Evolutionary conservation across 2,888 invertebrate genomes (phyloP).

Genomic region (Clunio marinus): DNA sequence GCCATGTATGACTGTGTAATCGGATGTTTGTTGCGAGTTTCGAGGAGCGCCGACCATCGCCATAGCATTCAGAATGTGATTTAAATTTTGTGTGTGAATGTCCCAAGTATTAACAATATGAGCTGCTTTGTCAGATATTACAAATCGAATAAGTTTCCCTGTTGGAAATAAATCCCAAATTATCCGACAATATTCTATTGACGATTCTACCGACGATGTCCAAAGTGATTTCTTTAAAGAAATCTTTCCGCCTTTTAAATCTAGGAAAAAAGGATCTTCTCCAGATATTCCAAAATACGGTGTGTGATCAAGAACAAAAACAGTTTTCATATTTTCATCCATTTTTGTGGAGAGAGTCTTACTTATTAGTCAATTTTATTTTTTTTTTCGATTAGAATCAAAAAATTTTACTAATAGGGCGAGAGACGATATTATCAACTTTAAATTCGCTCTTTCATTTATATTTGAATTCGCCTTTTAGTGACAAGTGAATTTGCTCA

Average conservation of each 20-base stretch:
- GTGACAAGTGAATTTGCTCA: neutral
- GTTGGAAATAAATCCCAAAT: conserved; percentile 96
- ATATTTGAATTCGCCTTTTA: too few species aligned
- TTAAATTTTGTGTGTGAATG: conserved; percentile 75
- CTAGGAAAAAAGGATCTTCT: conserved; percentile 57
- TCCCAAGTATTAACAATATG: conserved; percentile 84
- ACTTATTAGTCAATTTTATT: neutral
- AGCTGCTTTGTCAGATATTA: conserved; percentile 81
- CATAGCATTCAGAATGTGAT: conserved; percentile 78
- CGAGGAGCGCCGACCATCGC: conserved; percentile 75
- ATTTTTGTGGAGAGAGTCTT: neutral
- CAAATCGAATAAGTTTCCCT: conserved; percentile 79
- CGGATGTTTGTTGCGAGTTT: conserved; percentile 54
- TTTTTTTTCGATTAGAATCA: too few species aligned
- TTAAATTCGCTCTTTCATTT: too few species aligned
- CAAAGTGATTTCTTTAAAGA: conserved; percentile 88
- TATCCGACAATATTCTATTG: conserved; percentile 93
- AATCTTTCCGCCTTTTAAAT: conserved; percentile 58
- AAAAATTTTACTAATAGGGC: too few species aligned
- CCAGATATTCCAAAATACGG: conserved; percentile 75
- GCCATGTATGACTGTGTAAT: conserved; percentile 74
- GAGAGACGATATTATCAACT: too few species aligned
- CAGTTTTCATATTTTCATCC: conserved; percentile 62
- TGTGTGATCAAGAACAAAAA: conserved; percentile 92
- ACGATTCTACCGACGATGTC: conserved; percentile 94